Evolutionary conservation across 2,797 vertebrate genomes (phyloP).

Genomic region (Astyanax mexicanus): DNA sequence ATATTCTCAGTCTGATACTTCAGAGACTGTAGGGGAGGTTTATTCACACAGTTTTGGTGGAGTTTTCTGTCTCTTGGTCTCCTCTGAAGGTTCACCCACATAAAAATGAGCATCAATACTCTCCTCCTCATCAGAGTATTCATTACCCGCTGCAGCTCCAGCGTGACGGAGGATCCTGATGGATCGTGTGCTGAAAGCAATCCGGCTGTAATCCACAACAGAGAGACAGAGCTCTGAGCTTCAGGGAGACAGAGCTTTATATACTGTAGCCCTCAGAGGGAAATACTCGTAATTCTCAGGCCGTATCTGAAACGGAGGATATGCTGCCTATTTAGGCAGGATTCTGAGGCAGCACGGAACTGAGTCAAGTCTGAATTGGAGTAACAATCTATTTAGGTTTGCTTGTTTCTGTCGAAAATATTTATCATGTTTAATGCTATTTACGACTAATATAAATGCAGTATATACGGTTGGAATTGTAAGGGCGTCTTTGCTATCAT

Average conservation of each 20-base stretch:
- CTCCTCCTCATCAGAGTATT: slow-evolving; percentile 18
- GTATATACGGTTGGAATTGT: too few relatives aligned
- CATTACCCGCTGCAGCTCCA: slow-evolving; percentile 25
- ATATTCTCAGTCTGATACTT: not conserved
- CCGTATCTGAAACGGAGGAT: too few relatives aligned
- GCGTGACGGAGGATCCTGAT: slow-evolving; percentile 28
- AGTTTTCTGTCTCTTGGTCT: slow-evolving; percentile 9
- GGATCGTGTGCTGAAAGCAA: slow-evolving; percentile 33
- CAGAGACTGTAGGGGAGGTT: not conserved
- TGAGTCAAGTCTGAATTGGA: too few relatives aligned
- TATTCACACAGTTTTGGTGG: not conserved
- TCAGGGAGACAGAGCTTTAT: slow-evolving; percentile 16
- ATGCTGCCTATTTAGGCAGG: too few relatives aligned
- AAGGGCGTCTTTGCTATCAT: too few relatives aligned
- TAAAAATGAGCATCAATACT: slow-evolving; percentile 25
- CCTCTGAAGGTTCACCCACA: slow-evolving; percentile 7
- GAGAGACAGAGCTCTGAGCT: slow-evolving; percentile 13
- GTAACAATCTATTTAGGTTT: too few relatives aligned
- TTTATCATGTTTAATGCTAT: too few relatives aligned
- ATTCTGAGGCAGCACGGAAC: too few relatives aligned
- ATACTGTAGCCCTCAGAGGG: not conserved
- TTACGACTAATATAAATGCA: too few relatives aligned
- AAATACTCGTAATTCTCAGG: not conserved
- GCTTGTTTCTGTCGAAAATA: too few relatives aligned
- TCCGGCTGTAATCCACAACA: slow-evolving; percentile 28